Percentiles rank a stretch among this genome's conserved stretches.
These are phyloP conservation scores for Channa maculata DNA, from an alignment of 2,113 vertebrate genomes.

Conservation along the genomic window DNA sequence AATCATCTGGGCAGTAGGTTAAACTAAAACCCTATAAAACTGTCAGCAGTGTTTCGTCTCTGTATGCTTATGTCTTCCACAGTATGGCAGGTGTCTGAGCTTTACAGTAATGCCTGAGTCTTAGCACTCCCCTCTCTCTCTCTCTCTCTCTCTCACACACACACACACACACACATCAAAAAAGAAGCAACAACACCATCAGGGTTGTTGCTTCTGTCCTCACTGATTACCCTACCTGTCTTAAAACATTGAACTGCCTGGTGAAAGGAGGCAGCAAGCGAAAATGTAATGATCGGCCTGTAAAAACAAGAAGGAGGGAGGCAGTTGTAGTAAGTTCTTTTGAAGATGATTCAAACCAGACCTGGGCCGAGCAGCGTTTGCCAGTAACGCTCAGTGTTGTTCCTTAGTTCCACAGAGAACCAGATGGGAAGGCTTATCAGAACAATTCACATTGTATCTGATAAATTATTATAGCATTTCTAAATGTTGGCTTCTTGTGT, in stretches of 20 bases:
- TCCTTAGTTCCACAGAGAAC: not conserved
- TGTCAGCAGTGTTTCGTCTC: constrained; percentile 10
- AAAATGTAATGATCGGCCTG: constrained; percentile 40
- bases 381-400: constrained; percentile 5
- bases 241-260: constrained; percentile 21
- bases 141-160: too few species aligned
- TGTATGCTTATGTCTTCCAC: not conserved
- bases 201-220: not conserved
- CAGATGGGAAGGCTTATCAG: constrained; percentile 32
- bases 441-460: constrained; percentile 16
- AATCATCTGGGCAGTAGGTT: not conserved
- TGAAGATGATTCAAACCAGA: constrained; percentile 53
- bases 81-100: not conserved
- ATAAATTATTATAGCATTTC: not conserved
- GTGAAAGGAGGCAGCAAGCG: constrained; percentile 25
- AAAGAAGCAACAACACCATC: too few species aligned
- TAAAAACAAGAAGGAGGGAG: constrained; percentile 36
- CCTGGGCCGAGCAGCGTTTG: not conserved
- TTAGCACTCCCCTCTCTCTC: not conserved
- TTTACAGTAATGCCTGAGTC: not conserved
- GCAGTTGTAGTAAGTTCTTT: constrained; percentile 15
- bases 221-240: constrained; percentile 1
- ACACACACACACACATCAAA: too few species aligned
- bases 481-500: not conserved
- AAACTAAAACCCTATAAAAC: constrained; percentile 21